Base-by-base conservation (phyloP, 2,888 invertebrate species). In the Conus canariensis region DNA sequence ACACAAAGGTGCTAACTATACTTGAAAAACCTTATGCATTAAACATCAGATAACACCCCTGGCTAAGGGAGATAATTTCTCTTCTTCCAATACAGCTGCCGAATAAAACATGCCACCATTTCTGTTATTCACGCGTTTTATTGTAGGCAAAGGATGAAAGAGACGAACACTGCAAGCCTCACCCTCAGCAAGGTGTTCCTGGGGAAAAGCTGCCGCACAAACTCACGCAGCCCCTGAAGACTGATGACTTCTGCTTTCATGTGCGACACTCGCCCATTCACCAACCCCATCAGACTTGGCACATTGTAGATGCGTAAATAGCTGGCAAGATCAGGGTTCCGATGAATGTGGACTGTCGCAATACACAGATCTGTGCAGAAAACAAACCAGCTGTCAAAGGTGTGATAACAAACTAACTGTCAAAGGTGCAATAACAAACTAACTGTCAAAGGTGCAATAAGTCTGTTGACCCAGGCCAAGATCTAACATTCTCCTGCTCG, bases 131-230 rank as follows among this genome's bases (percentile, higher is more conserved):
- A 45, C 1, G 4, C 3, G 45, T 45, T 45, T 45, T 45, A 45
- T 45, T 45, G 45, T 45, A 45, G 4, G 45, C 45, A 2, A 45
- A 45, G 4, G 45, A 45, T 45, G 45, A 45, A 45, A 45, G 45
- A 4, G 45, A 45, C 45, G 45, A 45, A 45, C 45, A 45, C 4
- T 45, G 45, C 45, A 45, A 45, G 45, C 45, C 90, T 87, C 25
- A 90, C 92, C 90, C 45, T 80, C 22, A 60, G 58, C 64, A 94
- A 88, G 0, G 94, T 93, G 80, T 92, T 91, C n/a, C 96, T 95
- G 97, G 99, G 99, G 96, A 99, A 97, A 96, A 98, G 98, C 96
- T 97, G 97, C 90, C 98, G 97, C 93, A 99, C 97, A 97, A 99
- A 99, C 87, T 96, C 96, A 25, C 96, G 97, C 94, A 99, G 97